Evolutionary conservation across 2,888 invertebrate species (phyloP).

Genomic region (Pemphredon lugubris): DNA sequence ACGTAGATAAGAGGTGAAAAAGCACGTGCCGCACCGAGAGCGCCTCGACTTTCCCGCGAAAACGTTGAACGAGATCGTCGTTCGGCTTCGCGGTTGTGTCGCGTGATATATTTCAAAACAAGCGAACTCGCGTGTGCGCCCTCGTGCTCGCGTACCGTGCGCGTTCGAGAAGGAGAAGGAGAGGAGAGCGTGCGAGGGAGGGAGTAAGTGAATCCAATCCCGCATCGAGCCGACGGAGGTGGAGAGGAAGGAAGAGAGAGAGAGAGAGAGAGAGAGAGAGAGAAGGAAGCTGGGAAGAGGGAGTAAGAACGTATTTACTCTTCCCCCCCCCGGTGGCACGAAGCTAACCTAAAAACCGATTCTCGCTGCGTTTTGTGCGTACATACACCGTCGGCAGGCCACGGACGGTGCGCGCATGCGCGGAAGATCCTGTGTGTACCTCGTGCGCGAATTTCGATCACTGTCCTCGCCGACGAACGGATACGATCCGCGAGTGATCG

Average conservation of each 20-base stretch:
- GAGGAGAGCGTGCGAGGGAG: slow-evolving; percentile 17
- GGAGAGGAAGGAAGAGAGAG: slow-evolving; percentile 13
- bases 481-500: slow-evolving; percentile 28
- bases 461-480: slow-evolving; percentile 24
- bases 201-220: slow-evolving; percentile 28
- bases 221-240: slow-evolving; percentile 10
- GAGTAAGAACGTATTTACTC: slow-evolving; percentile 55
- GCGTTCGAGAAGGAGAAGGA: slow-evolving; percentile 35
- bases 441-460: slow-evolving; percentile 65
- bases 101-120: slow-evolving; percentile 63
- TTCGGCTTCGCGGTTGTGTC: slow-evolving; percentile 28
- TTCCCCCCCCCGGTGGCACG: slow-evolving; percentile 36
- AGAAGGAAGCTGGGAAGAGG: slow-evolving; percentile 30
- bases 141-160: slow-evolving; percentile 52
- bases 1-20: too few relatives aligned
- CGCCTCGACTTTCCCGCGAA: slow-evolving; percentile 46
- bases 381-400: slow-evolving; percentile 40
- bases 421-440: slow-evolving; percentile 38
- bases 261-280: slow-evolving; percentile 5
- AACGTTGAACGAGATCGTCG: slow-evolving; percentile 20
- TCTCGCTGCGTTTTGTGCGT: slow-evolving; percentile 43
- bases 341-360: slow-evolving; percentile 63
- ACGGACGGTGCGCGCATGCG: slow-evolving; percentile 57
- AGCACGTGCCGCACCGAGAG: slow-evolving; percentile 33
- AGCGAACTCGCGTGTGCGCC: slow-evolving; percentile 55